Evolutionary conservation across 2,113 vertebrate species (phyloP), one percentile per base, ranked within the genome.

Genomic region (Daubentonia madagascariensis): DNA sequence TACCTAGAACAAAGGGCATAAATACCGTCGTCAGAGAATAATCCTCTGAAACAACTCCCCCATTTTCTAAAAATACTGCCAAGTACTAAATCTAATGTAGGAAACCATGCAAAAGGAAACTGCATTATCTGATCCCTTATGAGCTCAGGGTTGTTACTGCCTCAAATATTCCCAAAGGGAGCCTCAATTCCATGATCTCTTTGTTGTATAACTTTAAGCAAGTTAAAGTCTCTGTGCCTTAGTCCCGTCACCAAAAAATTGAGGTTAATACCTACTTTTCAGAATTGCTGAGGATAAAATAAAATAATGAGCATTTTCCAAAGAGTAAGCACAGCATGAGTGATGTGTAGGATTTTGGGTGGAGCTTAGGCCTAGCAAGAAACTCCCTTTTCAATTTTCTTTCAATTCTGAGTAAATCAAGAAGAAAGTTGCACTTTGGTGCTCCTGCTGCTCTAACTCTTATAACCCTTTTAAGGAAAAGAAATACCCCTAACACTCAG

Each of bases 1-100:
- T 76, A 99, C 99, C 99, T 99, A 94, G 76, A 57, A 95, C 22
- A 97, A 84, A 96, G 76, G 57, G 22, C 83, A 94, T 57, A 80
- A 80, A 75, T 79, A 81, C 16, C 43, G 25, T 48, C 57, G 61
- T 13, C 84, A 95, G 78, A 65, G 52, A 93, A 79, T 40, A 43
- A 75, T 70, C 32, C 68, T 81, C 61, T 52, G 52, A 92, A 93
- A 75, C 48, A 76, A 73, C 35, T 4, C 45, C 54, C 67, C 23
- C 35, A 6, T 45, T 89, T 94, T 78, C 89, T 93, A 83, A 94
- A 91, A 96, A 67, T 73, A 96, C 52, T 35, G 20, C 57, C 40
- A 79, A 94, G 59, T 16, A 40, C 78, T 72, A 67, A 73, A 63
- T 35, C 45, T 61, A 76, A 75, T 0, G 32, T 17, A 61, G 59